Conservation (phyloP, 2,113 vertebrate species). For the Paralichthys olivaceus region DNA sequence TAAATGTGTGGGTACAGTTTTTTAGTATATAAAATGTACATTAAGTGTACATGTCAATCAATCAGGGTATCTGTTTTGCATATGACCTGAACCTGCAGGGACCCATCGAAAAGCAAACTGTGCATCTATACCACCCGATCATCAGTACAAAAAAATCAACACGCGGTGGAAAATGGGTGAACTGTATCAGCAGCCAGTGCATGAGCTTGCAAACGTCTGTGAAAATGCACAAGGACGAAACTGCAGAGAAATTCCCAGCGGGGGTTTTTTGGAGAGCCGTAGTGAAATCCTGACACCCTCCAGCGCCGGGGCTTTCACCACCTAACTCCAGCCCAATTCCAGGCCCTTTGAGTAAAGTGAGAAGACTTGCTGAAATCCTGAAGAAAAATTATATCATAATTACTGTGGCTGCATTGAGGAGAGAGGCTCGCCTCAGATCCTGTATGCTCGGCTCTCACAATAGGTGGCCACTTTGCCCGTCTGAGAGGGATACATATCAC, state of each 20-base stretch:
- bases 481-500: slow-evolving; percentile 73
- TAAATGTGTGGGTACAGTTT: no score
- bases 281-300: slow-evolving; percentile 43
- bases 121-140: no score
- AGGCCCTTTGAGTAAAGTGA: slow-evolving; percentile 73
- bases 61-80: no score
- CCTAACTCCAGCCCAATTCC: slow-evolving; percentile 42
- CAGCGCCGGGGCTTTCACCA: slow-evolving; percentile 25
- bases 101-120: no score
- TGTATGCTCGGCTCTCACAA: slow-evolving; percentile 50
- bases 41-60: no score
- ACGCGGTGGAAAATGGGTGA: no score
- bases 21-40: no score
- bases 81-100: no score
- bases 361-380: slow-evolving; percentile 66
- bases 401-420: slow-evolving; percentile 48
- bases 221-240: background rate
- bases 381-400: slow-evolving; percentile 76
- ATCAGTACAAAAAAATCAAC: no score
- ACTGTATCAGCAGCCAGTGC: no score
- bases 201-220: no score
- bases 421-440: slow-evolving; percentile 38
- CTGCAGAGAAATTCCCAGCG: background rate
- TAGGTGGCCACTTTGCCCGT: slow-evolving; percentile 63
- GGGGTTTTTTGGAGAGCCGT: background rate